These are phyloP conservation scores for Lagodon rhomboides DNA, from an alignment of 2,797 vertebrate genomes.

Conservation along the genomic window DNA sequence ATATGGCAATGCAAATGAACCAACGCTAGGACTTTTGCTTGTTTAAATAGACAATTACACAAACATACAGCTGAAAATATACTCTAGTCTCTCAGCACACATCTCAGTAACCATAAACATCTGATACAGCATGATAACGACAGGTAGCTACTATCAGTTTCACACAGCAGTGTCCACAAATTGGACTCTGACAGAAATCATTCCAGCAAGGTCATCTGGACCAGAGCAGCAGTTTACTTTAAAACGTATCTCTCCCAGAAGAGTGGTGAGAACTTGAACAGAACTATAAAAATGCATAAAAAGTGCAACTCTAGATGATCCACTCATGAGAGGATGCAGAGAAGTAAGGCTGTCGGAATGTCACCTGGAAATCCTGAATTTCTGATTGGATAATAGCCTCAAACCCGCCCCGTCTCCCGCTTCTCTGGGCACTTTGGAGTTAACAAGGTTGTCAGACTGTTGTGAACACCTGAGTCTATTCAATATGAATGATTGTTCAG, in stretches of 20 bases:
- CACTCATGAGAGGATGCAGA: background rate
- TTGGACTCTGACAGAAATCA: background rate
- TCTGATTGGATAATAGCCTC: slow-evolving; percentile 10
- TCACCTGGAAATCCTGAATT: slow-evolving; percentile 21
- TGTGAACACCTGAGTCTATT: background rate
- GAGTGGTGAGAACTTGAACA: background rate
- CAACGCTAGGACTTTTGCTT: background rate
- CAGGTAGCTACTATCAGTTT: slow-evolving; percentile 1
- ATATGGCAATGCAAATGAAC: background rate
- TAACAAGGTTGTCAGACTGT: background rate
- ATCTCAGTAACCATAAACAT: slow-evolving; percentile 28
- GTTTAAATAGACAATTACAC: slow-evolving; percentile 32
- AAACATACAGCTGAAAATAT: slow-evolving; percentile 13
- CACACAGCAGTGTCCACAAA: background rate
- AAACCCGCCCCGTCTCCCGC: background rate
- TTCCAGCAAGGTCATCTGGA: background rate
- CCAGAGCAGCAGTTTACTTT: slow-evolving; percentile 6
- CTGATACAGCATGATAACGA: slow-evolving; percentile 21
- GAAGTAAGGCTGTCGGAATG: slow-evolving; percentile 45
- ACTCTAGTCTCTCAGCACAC: slow-evolving; percentile 6
- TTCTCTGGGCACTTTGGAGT: background rate
- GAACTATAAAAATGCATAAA: slow-evolving; percentile 12
- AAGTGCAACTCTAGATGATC: slow-evolving; percentile 35
- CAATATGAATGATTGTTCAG: slow-evolving; percentile 23
- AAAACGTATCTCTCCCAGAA: background rate